Percentiles rank a stretch among this genome's conserved stretches.
phyloP scores from a whole-genome alignment of 2,113 vertebrate species.

The Lophura nycthemera region DNA sequence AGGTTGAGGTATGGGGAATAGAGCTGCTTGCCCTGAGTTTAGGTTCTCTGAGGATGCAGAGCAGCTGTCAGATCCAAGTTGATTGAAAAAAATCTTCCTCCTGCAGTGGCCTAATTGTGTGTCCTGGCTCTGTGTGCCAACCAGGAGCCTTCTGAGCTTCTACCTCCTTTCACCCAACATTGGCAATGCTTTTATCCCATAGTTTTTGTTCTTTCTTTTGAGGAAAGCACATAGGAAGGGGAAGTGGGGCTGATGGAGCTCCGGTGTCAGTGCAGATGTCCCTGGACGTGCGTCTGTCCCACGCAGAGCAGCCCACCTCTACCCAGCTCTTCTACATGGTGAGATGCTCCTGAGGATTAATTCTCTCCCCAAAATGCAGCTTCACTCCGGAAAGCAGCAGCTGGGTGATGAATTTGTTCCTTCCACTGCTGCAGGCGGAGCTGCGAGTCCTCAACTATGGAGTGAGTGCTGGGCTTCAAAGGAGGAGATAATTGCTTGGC shows the following conservation, averaged over 20 bases:
- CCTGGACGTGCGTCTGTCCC: rapidly evolving
- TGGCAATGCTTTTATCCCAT: neutral
- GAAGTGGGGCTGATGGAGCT: neutral
- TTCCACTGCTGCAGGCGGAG: neutral
- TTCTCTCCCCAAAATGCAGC: neutral
- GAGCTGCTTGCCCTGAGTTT: neutral
- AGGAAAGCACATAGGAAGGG: neutral
- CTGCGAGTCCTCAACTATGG: rapidly evolving
- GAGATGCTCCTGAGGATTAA: neutral
- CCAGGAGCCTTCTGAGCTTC: neutral
- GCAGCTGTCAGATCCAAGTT: neutral
- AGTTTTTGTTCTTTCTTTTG: neutral
- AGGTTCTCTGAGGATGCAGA: neutral
- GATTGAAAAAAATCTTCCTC: neutral
- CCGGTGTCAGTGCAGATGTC: neutral
- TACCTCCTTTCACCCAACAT: neutral
- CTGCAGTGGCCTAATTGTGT: neutral
- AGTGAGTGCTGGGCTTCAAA: neutral
- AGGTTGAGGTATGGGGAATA: neutral
- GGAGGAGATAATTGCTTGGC: neutral
- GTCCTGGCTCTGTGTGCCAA: neutral
- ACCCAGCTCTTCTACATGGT: rapidly evolving
- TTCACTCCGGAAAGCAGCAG: neutral
- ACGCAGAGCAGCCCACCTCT: neutral
- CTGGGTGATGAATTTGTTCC: neutral